These are phyloP conservation scores for Antheraea assamensis DNA, from an alignment of 2,888 invertebrate genomes.

Conservation along the genomic window DNA sequence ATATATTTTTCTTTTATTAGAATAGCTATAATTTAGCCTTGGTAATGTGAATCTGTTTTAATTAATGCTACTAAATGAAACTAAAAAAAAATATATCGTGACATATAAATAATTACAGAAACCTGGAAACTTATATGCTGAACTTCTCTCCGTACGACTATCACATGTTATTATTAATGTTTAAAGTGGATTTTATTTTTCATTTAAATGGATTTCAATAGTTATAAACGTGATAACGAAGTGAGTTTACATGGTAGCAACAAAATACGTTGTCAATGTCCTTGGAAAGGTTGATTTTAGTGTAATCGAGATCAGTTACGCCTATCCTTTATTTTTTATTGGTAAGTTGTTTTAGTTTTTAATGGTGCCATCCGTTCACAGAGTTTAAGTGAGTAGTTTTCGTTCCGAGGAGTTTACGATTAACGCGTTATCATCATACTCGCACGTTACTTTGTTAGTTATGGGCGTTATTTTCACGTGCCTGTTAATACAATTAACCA, in stretches of 20 bases:
- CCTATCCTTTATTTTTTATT: conserved; percentile 33
- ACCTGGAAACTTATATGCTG: too few species aligned
- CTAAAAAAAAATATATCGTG: too few species aligned
- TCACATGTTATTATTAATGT: too few species aligned
- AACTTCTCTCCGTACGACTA: too few species aligned
- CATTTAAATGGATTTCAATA: background rate
- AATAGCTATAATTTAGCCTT: too few species aligned
- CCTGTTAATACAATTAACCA: background rate
- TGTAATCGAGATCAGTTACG: conserved; percentile 46
- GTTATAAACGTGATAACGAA: background rate
- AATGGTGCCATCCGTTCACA: conserved; percentile 1
- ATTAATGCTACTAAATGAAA: too few species aligned
- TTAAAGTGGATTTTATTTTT: background rate
- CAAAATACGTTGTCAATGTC: conserved; percentile 26
- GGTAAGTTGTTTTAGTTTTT: conserved; percentile 27
- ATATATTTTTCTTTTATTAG: too few species aligned
- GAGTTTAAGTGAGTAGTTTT: conserved; percentile 1
- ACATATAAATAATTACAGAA: too few species aligned
- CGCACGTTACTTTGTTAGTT: background rate
- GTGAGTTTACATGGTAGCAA: conserved; percentile 27
- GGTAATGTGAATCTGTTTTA: too few species aligned
- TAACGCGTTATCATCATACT: background rate
- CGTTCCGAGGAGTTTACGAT: background rate
- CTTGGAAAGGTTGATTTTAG: conserved; percentile 44
- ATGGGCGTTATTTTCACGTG: background rate